phyloP scores from a whole-genome alignment of 2,113 vertebrate species.

The Malurus elegans region DNA sequence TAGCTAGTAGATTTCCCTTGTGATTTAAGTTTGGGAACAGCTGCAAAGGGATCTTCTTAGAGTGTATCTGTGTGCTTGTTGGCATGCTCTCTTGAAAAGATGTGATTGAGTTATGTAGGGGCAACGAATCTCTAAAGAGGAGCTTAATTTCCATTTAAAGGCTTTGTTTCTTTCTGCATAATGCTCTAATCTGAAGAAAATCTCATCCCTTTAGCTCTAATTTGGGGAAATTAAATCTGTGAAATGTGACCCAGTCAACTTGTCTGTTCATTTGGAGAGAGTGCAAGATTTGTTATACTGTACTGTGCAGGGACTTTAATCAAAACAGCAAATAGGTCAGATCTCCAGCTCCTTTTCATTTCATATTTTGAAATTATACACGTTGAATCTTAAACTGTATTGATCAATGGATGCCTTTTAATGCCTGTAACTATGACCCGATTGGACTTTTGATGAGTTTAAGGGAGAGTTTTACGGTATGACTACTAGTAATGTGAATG shows the following conservation, averaged over 20 bases:
- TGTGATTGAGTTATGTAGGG: background rate
- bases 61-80: background rate
- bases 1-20: background rate
- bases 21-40: background rate
- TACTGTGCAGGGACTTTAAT: background rate
- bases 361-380: background rate
- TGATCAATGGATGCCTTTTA: background rate
- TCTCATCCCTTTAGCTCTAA: background rate
- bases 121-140: background rate
- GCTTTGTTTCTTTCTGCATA: background rate
- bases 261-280: background rate
- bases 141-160: background rate
- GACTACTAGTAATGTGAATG: background rate
- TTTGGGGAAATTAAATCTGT: background rate
- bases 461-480: background rate
- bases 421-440: rapidly evolving
- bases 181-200: background rate
- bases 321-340: background rate
- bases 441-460: background rate
- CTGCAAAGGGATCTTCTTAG: background rate
- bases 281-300: rapidly evolving
- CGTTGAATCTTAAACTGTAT: background rate
- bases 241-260: background rate
- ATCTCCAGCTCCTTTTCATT: background rate
- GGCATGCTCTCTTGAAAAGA: background rate